A percentile compares a stretch with the other conserved stretches of the same genome.
Conservation (phyloP, 2,888 invertebrate species). For the Aphidoletes aphidimyza region DNA sequence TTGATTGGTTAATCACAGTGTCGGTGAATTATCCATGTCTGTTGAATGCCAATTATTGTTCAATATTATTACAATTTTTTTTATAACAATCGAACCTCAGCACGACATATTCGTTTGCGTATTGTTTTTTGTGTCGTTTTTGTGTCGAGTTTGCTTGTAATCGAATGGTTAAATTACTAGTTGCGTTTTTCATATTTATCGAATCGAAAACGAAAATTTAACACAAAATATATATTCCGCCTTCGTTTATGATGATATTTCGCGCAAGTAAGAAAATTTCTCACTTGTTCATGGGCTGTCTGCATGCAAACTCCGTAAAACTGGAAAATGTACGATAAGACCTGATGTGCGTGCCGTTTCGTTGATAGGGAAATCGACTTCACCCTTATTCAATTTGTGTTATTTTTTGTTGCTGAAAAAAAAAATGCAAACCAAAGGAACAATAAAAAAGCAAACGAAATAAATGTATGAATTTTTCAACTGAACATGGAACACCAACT, state of each 20-base stretch:
- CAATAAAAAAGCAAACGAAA: neutral
- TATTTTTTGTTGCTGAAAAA: neutral
- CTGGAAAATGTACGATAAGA: neutral
- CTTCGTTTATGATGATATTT: slow-evolving; percentile 12
- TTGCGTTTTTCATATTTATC: neutral
- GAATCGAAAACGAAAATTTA: neutral
- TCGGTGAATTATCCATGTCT: neutral
- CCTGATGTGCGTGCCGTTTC: neutral
- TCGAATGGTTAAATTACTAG: neutral
- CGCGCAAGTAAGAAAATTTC: neutral
- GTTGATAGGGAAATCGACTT: slow-evolving; percentile 26
- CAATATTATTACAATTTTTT: neutral
- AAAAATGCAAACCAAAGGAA: slow-evolving; percentile 10
- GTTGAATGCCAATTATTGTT: neutral
- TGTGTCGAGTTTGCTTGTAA: neutral
- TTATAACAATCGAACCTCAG: neutral
- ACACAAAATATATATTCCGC: neutral
- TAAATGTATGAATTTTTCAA: no score
- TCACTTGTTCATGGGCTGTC: neutral
- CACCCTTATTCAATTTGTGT: slow-evolving; percentile 15
- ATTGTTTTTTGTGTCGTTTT: neutral
- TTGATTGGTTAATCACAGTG: neutral
- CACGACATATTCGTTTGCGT: neutral
- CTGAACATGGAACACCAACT: no score
- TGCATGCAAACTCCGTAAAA: neutral